Percentiles rank a stretch among this genome's conserved stretches.
Evolutionary conservation across 2,113 vertebrate species (phyloP).

Genomic region (Centrocercus urophasianus): DNA sequence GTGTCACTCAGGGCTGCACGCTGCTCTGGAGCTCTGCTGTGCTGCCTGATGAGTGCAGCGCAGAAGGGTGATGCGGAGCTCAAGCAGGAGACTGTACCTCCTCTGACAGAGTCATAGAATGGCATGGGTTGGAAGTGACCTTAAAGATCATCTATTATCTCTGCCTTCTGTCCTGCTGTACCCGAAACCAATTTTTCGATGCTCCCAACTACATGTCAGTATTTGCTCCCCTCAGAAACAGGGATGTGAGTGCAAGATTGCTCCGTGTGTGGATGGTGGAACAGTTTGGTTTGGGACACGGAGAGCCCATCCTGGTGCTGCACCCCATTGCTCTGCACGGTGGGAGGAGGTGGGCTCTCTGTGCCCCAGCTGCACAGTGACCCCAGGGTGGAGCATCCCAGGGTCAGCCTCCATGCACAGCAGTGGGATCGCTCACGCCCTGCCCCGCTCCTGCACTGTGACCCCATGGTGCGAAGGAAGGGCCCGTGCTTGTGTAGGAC

Average conservation of each 20-base stretch:
- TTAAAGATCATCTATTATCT: background rate
- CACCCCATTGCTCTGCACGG: rapidly evolving
- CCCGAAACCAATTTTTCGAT: background rate
- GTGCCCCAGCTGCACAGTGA: rapidly evolving
- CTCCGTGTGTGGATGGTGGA: background rate
- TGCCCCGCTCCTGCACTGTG: rapidly evolving
- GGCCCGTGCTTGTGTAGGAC: background rate
- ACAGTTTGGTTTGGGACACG: background rate
- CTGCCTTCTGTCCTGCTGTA: background rate
- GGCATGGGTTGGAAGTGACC: background rate
- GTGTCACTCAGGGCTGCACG: background rate
- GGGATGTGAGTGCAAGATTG: background rate
- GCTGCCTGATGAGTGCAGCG: background rate
- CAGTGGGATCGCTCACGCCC: rapidly evolving
- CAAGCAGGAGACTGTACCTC: background rate
- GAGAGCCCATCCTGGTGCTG: background rate
- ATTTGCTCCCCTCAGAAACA: background rate
- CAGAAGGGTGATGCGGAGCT: background rate
- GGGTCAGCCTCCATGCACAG: background rate
- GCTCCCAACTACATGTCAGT: background rate
- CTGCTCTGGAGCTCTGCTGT: slow-evolving; percentile 34
- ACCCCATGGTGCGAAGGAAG: background rate
- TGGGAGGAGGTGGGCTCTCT: background rate
- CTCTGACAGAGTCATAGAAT: too few relatives aligned
- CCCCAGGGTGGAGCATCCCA: background rate